Evolutionary conservation across 2,888 invertebrate genomes (phyloP), one percentile per base, ranked within the genome.

Genomic region (Chymomyza caudatula): DNA sequence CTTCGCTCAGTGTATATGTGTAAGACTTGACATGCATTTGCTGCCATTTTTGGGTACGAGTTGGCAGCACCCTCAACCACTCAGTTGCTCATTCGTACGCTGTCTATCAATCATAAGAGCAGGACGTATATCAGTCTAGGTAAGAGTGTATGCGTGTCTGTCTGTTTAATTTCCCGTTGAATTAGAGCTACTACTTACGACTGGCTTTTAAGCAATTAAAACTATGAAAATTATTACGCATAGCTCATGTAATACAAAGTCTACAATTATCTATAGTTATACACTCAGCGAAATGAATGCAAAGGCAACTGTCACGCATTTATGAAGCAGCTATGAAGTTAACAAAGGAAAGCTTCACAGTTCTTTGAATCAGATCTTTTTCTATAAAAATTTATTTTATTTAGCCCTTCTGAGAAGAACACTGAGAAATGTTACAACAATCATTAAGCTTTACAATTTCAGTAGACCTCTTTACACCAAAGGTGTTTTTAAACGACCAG

Each of bases 141-240:
- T 2, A 13, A 3, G 47, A 25, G 54, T 61, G 15, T 25, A 54
- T 47, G 29, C 0, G 11, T 15, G 19, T 17, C 5, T 53, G 78
- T 77, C 81, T 78, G 68, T 55, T 60, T 42, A 54, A 80, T 80
- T 70, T 78, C 78, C 78, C 68, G 59, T 64, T 43, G 22, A 52
- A 57, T 20, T 29, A n/a, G 8, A 43, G 4, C 3, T 22, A 11
- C 20, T 13, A 17, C 8, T 29, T 29, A 29, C 29, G 29, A 29
- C 6, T 29, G 29, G 29, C 29, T 29, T 29, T 29, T 8, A 8
- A 29, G 29, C 29, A 29, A 29, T 29, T 29, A 29, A 29, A 8
- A 29, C 29, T 29, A 29, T 29, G 52, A 52, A 52, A 13, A 52
- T 52, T 20, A n/a, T 13, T 20, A 20, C 23, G 23, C 52, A 52